Evolutionary conservation across 1,140 invertebrate genomes (phyloP).

Genomic region (Eufriesea mexicana): DNA sequence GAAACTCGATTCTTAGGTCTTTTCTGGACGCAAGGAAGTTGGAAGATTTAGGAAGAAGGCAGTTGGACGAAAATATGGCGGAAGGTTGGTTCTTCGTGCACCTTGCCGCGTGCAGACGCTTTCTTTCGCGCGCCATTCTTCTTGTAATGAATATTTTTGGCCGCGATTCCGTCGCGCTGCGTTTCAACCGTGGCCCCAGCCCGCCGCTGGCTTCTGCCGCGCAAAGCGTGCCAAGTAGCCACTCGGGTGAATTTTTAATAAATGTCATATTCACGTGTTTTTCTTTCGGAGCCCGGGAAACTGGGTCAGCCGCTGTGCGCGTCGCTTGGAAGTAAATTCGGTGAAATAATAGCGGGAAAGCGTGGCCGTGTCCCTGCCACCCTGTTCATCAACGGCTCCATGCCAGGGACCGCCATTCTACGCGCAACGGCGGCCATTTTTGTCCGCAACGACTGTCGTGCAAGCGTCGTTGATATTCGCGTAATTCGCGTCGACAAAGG

Average conservation of each 20-base stretch:
- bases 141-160: slow-evolving; percentile 42
- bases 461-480: neutral
- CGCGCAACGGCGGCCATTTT: neutral
- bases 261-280: slow-evolving; percentile 52
- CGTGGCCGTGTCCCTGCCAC: neutral
- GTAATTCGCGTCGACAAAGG: neutral
- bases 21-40: no score
- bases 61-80: no score
- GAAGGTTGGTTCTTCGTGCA: no score
- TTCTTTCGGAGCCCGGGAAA: slow-evolving; percentile 29
- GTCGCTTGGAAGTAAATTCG: slow-evolving; percentile 35
- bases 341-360: slow-evolving; percentile 6
- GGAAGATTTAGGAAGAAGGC: no score
- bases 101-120: neutral
- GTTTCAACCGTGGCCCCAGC: slow-evolving; percentile 1
- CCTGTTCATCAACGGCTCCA: neutral
- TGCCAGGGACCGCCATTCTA: neutral
- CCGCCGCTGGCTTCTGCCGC: neutral
- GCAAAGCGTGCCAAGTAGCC: slow-evolving; percentile 45
- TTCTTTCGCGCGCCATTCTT: neutral
- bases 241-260: slow-evolving; percentile 60
- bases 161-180: slow-evolving; percentile 19
- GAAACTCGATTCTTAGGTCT: no score
- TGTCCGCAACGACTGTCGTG: neutral
- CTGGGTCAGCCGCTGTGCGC: slow-evolving; percentile 24